phyloP scores from a whole-genome alignment of 2,888 invertebrate species.

The Leptinotarsa peninsularis region DNA sequence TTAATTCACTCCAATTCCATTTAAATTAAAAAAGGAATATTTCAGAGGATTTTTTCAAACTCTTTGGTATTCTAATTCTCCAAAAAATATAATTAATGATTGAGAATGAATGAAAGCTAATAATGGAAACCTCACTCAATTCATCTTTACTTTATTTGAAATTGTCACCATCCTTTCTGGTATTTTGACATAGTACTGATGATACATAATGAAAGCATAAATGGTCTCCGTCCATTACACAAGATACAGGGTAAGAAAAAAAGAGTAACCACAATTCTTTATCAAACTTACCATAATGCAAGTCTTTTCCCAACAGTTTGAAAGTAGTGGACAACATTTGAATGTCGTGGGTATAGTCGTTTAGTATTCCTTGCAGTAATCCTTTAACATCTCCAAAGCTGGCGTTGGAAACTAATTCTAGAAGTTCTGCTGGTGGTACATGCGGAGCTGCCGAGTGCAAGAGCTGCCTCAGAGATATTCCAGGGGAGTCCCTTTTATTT shows the following conservation, averaged over 20 bases:
- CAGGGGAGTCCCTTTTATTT: slow-evolving; percentile 64
- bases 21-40: too few relatives aligned
- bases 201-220: neutral
- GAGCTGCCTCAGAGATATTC: slow-evolving; percentile 66
- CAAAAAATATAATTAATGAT: too few relatives aligned
- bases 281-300: slow-evolving; percentile 69
- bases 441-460: slow-evolving; percentile 71
- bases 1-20: too few relatives aligned
- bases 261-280: too few relatives aligned
- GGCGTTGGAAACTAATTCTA: slow-evolving; percentile 71
- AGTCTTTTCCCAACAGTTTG: slow-evolving; percentile 75
- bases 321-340: slow-evolving; percentile 77
- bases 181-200: neutral
- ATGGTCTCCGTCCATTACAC: neutral
- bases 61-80: too few relatives aligned
- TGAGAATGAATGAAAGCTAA: too few relatives aligned
- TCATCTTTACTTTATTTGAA: too few relatives aligned
- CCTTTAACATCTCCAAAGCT: slow-evolving; percentile 75
- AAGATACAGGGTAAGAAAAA: neutral
- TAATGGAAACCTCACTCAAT: too few relatives aligned
- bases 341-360: slow-evolving; percentile 82
- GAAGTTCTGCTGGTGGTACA: slow-evolving; percentile 70
- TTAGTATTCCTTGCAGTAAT: slow-evolving; percentile 76
- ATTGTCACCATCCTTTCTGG: too few relatives aligned
- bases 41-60: too few relatives aligned